Base-by-base conservation (phyloP, 1,140 invertebrate genomes). In the Drosophila ohnishii region DNA sequence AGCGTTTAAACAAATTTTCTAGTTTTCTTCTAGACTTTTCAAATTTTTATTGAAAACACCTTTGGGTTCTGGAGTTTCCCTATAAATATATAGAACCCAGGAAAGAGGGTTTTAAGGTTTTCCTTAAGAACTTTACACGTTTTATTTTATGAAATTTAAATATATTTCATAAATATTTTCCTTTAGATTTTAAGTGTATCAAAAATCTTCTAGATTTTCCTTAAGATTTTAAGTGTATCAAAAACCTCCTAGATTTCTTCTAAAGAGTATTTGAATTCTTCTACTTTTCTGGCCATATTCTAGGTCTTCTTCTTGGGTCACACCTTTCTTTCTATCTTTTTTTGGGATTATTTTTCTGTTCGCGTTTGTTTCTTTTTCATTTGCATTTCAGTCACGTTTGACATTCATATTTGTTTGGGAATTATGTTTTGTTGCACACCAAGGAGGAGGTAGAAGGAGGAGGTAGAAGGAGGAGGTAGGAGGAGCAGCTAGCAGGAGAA, bases 341-440 rank as follows among this genome's bases (percentile, higher is more conserved):
- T 50, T 74, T 45, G 13, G 56, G 40, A 56, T 57, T 58, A 50
- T 61, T 58, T 53, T 50, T 37, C 59, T 40, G 28, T 34, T 50
- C 28, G 47, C 32, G 19, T 30, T 37, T 37, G 65, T 50, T 34
- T 28, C 42, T 42, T 64, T 67, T 83, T 47, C 67, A 72, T 67
- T 77, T 78, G 65, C 66, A 86, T 81, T 86, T 86, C 82, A 81
- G 82, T 86, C 82, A 86, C 82, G 82, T 86, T 79, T 86, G 82
- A 86, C 75, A 81, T 86, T 86, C 78, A 86, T 81, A 84, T 85
- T 80, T 84, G 73, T 84, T 80, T 80, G 63, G 67, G 82, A 85
- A 84, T 84, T 85, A 84, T 75, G 53, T 75, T 56, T 62, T 76
- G 78, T 58, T 75, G 59, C 71, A 66, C 51, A 53, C 50, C 35